Conservation (phyloP, 2,113 vertebrate species). For the Lepisosteus osseus region DNA sequence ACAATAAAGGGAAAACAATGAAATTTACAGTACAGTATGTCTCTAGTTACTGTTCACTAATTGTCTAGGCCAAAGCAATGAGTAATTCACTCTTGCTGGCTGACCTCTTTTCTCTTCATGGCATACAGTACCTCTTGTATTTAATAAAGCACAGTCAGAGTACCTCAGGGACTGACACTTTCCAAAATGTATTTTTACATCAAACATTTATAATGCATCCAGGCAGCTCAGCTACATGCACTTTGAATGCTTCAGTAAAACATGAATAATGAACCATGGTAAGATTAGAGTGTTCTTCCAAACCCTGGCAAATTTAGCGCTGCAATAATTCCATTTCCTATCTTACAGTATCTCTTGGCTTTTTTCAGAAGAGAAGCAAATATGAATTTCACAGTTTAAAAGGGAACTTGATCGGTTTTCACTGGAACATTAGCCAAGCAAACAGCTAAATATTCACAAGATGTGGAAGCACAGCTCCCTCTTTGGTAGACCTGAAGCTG, state of each 20-base stretch:
- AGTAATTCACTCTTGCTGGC: background rate
- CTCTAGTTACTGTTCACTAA: no score
- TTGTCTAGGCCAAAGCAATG: background rate
- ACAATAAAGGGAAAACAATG: background rate
- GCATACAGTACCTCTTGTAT: background rate
- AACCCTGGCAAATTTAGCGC: constrained; percentile 21
- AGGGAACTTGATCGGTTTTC: background rate
- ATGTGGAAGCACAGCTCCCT: background rate
- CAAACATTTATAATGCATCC: constrained; percentile 8
- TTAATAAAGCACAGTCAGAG: background rate
- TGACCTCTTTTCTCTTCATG: background rate
- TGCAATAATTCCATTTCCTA: background rate
- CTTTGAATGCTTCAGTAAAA: background rate
- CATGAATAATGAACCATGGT: background rate
- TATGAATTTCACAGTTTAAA: constrained; percentile 6
- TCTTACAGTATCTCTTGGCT: background rate
- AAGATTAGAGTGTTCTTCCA: constrained; percentile 9
- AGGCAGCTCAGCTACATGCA: background rate
- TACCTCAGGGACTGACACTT: background rate
- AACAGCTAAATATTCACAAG: background rate
- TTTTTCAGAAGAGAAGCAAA: constrained; percentile 6
- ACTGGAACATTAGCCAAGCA: background rate
- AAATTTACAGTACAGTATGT: no score
- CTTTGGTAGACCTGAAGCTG: background rate
- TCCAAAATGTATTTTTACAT: constrained; percentile 1